Evolutionary conservation across 1,140 invertebrate species (phyloP), one percentile per base, ranked within the genome.

Genomic region (Phocides pigmalion): DNA sequence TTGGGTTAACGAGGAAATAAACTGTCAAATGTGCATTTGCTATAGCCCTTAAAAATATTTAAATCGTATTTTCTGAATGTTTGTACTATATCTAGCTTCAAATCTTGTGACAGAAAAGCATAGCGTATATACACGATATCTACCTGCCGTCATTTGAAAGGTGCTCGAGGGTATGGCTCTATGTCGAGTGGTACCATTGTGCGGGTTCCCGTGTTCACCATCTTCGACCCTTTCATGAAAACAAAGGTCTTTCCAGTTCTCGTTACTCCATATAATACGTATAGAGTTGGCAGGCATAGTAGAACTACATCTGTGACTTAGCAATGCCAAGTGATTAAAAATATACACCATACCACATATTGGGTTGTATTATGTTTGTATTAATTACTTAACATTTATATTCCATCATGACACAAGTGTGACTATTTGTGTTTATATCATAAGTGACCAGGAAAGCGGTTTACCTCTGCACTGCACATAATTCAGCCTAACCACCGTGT

Each of bases 401-500:
- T 4, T 39, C 35, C 2, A 22, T 3, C 6, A n/a, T n/a, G n/a
- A 22, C 22, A 6, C 22, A 22, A 22, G 22, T 22, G 22, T 6
- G n/a, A n/a, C n/a, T n/a, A 32, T 8, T 39, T 39, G 35, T 32
- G n/a, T 11, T 39, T 39, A 39, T 14, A 39, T 46, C 0, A 32
- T 32, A 32, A 28, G 8, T 11, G 20, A 15, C 14, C 16, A 46
- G 42, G 54, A 59, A 59, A 59, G 54, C 54, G 54, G 44, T 49
- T 61, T 39, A 61, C 32, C 42, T 61, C 28, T 37, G 19, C 16
- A 32, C 28, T 37, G 19, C 16, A 32, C 25, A 61, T 61, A 35
- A 61, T 41, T 28, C 44, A 61, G 17, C 15, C 44, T 47, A 59
- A 47, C 56, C 15, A 37, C 42, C 42, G 32, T 58, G 54, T 46